Conservation (phyloP, 2,888 invertebrate genomes). For the Brachynemurus nebulosus region DNA sequence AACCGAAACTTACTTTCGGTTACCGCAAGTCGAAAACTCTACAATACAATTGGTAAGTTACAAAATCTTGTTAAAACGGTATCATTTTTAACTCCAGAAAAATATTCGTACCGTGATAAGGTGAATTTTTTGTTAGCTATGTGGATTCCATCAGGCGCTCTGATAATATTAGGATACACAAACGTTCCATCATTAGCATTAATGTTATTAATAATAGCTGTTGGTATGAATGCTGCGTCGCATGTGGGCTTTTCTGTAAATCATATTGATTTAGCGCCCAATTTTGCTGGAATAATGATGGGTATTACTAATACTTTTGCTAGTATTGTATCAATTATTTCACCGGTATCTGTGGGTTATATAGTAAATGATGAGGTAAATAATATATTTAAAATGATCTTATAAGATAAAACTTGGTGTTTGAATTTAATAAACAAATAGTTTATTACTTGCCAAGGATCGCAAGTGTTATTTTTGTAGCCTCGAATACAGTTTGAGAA, state of each 20-base stretch:
- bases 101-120: too few species aligned
- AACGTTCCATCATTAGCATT: constrained; percentile 26
- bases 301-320: constrained; percentile 72
- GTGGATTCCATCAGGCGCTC: constrained; percentile 52
- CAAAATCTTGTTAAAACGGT: too few species aligned
- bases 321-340: constrained; percentile 64
- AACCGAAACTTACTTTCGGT: constrained; percentile 37
- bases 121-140: constrained; percentile 33
- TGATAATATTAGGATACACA: constrained; percentile 48
- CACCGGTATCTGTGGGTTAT: constrained; percentile 56
- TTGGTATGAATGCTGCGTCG: constrained; percentile 60
- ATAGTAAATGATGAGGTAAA: constrained; percentile 56
- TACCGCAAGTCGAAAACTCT: constrained; percentile 46
- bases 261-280: constrained; percentile 73
- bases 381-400: constrained; percentile 14
- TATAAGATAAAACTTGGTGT: neutral
- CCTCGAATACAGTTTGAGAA: too few species aligned
- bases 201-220: constrained; percentile 34
- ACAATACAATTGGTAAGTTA: constrained; percentile 45
- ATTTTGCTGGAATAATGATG: constrained; percentile 72
- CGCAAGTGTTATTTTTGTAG: too few species aligned
- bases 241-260: constrained; percentile 68
- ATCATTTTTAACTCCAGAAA: too few species aligned
- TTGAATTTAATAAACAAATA: too few species aligned
- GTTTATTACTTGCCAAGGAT: constrained; percentile 17